Evolutionary conservation across 2,113 vertebrate genomes (phyloP), one percentile per base, ranked within the genome.

Genomic region (Rutilus rutilus): DNA sequence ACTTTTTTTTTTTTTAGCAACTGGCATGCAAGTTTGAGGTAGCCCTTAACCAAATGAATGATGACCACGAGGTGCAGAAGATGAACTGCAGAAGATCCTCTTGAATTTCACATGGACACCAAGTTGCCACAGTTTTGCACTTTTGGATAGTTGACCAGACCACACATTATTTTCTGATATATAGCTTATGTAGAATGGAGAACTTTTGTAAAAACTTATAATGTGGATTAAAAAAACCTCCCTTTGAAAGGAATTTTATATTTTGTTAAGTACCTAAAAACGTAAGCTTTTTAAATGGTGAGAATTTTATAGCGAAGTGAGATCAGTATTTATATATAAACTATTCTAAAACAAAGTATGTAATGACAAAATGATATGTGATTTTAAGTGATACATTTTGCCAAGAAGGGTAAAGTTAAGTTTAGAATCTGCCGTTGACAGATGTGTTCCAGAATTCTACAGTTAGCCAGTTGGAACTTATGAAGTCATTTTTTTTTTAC

Each of bases 1-100:
- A 42, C 1, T 30, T 6, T 1, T 85, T 86, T 30, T 8, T 78
- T 62, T 82, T 86, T 89, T 86, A 95, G 94, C 67, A 83, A 1
- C 25, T 94, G 67, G 87, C 60, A 4, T 95, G 95, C 50, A 15
- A 25, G 11, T 94, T 93, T 71, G 33, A 65, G 0, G 91, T 94
- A 79, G 7, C 39, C 6, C 86, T 87, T n/a, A 4, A 94, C 84
- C 87, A 62, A 17, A 80, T 30, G 74, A 86, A 62, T 36, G 25
- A 86, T 10, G 64, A 84, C 60, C 82, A 90, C 8, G 21, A 86
- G 10, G 54, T 87, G 36, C 5, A 78, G 14, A 27, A 1, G 9
- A 12, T 64, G 1, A 69, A 57, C 33, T 92, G 90, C 86, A 85
- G 79, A 47, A 90, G 87, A 87, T 69, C 10, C 33, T 17, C 50